Percentiles rank a stretch among this genome's conserved stretches.
phyloP scores from a whole-genome alignment of 35 echinoderm and acorn worm genomes.

The Apostichopus japonicus region DNA sequence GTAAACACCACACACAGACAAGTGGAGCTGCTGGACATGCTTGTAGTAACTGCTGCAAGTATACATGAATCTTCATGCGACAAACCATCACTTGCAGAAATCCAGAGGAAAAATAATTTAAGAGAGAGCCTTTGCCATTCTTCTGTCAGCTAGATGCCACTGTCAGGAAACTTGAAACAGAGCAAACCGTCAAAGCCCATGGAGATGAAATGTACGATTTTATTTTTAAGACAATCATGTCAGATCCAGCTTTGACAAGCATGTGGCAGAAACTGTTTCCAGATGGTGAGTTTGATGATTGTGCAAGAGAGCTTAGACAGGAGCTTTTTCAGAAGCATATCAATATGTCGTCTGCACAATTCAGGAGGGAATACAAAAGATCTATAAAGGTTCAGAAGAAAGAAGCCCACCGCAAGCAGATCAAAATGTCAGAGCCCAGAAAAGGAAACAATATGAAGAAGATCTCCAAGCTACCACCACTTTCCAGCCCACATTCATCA shows the following conservation, averaged over 20 bases:
- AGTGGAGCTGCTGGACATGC: too few relatives aligned
- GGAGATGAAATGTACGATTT: slow-evolving; percentile 20
- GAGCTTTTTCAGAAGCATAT: slow-evolving; percentile 1
- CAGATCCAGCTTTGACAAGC: neutral
- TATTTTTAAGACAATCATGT: neutral
- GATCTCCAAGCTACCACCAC: neutral
- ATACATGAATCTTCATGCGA: too few relatives aligned
- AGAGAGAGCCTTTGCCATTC: too few relatives aligned
- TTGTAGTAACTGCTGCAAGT: too few relatives aligned
- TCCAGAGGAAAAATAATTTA: too few relatives aligned
- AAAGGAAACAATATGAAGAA: neutral
- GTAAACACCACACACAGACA: too few relatives aligned
- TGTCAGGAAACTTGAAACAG: slow-evolving; percentile 26
- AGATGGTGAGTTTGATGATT: slow-evolving; percentile 6
- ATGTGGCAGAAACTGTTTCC: neutral
- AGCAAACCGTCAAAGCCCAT: neutral
- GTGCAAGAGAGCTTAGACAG: neutral
- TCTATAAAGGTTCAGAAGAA: neutral
- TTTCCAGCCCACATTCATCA: neutral
- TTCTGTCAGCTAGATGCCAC: too few relatives aligned
- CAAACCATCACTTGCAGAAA: too few relatives aligned
- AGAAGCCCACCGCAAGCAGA: slow-evolving; percentile 2
- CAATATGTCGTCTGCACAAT: neutral
- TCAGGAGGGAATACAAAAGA: too few relatives aligned
- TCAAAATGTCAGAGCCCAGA: neutral